A percentile compares a stretch with the other conserved stretches of the same genome.
These are phyloP conservation scores for Balaeniceps rex DNA, from an alignment of 2,113 vertebrate species.

Conservation along the genomic window DNA sequence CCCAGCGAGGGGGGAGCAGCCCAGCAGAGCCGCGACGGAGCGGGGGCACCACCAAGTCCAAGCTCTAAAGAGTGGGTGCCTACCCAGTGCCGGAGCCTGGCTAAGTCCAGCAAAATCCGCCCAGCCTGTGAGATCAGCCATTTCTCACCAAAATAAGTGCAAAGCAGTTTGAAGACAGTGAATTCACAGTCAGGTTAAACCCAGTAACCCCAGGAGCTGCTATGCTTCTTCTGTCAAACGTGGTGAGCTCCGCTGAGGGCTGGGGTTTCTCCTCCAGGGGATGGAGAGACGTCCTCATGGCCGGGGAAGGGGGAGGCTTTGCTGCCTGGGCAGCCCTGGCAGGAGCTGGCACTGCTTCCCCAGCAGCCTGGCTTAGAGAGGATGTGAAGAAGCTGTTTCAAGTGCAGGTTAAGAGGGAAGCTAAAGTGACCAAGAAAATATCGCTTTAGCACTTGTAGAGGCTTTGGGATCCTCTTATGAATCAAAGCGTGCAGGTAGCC, in stretches of 20 bases:
- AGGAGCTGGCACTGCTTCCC: not conserved
- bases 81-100: not conserved
- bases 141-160: not conserved
- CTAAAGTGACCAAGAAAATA: not conserved
- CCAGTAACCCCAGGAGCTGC: not conserved
- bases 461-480: not conserved
- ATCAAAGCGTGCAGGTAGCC: not conserved
- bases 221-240: rapidly evolving
- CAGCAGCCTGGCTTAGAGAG: not conserved
- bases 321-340: not conserved
- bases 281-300: not conserved
- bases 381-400: not conserved
- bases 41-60: not conserved
- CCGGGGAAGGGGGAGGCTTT: not conserved
- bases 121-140: not conserved
- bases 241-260: not conserved
- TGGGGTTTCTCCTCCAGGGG: not conserved
- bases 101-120: not conserved
- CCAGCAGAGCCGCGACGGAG: not conserved
- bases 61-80: not conserved
- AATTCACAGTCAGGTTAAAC: not conserved
- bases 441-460: not conserved
- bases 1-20: not conserved
- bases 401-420: not conserved
- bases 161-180: not conserved